Conservation (phyloP, 2,888 invertebrate genomes). For the Enchytraeus crypticus region DNA sequence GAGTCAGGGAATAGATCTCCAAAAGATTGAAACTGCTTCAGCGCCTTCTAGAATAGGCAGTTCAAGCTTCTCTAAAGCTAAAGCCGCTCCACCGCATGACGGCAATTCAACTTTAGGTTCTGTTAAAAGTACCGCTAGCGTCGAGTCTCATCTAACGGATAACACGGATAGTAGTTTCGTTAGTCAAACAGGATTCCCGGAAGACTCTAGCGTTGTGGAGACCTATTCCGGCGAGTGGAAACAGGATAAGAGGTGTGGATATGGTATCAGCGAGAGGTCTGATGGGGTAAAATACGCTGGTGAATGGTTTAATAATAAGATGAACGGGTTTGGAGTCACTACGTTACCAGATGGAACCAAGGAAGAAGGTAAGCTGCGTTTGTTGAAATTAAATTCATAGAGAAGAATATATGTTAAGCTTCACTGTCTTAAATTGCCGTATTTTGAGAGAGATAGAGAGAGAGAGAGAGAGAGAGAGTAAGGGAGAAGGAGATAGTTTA, state of each 20-base stretch:
- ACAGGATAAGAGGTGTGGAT: constrained; percentile 94
- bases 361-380: constrained; percentile 79
- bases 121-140: constrained; percentile 68
- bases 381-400: no score
- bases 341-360: constrained; percentile 88
- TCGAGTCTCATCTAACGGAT: constrained; percentile 74
- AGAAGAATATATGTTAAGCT: no score
- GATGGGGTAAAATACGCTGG: constrained; percentile 97
- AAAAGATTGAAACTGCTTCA: no score
- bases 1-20: not conserved
- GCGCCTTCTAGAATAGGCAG: no score
- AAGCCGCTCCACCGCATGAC: not conserved
- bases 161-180: constrained; percentile 48
- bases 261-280: constrained; percentile 93
- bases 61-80: not conserved
- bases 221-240: constrained; percentile 99
- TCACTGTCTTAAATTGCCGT: no score
- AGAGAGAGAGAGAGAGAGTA: no score
- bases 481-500: no score
- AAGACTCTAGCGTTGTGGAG: constrained; percentile 91
- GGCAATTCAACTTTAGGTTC: constrained; percentile 63
- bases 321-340: constrained; percentile 97
- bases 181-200: constrained; percentile 71
- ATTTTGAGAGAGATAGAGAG: no score
- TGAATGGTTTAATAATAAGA: constrained; percentile 98